Conservation (phyloP, 23 tunicate species). For the Halocynthia roretzi region DNA sequence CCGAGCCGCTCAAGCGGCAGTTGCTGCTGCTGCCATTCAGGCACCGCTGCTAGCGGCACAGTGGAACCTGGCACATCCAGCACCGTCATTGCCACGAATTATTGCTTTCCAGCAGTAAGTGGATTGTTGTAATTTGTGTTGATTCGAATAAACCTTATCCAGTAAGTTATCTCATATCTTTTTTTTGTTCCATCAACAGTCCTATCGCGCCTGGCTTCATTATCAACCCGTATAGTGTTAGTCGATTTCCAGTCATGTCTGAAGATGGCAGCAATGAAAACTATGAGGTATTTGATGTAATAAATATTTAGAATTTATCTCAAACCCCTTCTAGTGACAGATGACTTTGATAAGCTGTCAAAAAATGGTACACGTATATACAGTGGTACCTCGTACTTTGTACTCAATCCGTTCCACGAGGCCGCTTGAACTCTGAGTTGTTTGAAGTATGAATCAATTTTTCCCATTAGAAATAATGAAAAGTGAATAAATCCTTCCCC, state of each 20-base stretch:
- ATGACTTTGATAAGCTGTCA: no score
- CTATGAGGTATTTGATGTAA: background rate
- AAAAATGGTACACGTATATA: no score
- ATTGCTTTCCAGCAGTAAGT: constrained; percentile 79
- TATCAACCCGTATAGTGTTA: constrained; percentile 46
- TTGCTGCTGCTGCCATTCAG: constrained; percentile 7
- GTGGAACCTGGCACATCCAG: constrained; percentile 39
- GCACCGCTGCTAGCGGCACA: constrained; percentile 36
- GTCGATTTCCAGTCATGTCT: constrained; percentile 34
- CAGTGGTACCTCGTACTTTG: no score
- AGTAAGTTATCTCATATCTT: background rate
- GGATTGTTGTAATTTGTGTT: background rate
- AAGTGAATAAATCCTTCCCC: no score
- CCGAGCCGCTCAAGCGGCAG: constrained; percentile 7
- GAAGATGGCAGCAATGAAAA: constrained; percentile 17
- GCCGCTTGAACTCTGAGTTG: no score
- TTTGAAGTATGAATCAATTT: no score
- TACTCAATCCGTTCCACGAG: no score
- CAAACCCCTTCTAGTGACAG: no score
- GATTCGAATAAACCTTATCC: background rate
- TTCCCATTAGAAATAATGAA: no score
- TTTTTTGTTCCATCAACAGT: constrained; percentile 7
- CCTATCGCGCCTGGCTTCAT: constrained; percentile 46
- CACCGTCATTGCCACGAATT: constrained; percentile 55
- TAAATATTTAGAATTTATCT: background rate